Percentiles rank a stretch among this genome's conserved stretches.
phyloP scores from a whole-genome alignment of 1,140 invertebrate genomes.

The Popillia japonica region DNA sequence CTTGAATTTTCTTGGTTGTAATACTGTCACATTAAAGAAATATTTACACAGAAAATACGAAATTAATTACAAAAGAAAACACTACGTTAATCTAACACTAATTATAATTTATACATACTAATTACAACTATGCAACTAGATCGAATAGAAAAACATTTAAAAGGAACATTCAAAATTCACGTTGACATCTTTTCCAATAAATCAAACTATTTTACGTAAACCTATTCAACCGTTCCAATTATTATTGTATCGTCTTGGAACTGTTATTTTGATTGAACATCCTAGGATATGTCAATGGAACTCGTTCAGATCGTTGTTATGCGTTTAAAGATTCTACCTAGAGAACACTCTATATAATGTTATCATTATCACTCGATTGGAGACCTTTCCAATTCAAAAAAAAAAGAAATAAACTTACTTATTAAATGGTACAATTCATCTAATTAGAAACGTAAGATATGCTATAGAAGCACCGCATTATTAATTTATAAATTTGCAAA shows the following conservation, averaged over 20 bases:
- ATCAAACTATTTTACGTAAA: not conserved
- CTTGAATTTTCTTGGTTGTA: not conserved
- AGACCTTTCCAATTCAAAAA: not conserved
- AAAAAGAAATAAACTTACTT: too few species aligned
- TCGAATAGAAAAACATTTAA: not conserved
- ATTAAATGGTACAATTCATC: not conserved
- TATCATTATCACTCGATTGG: conserved; percentile 1
- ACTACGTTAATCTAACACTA: too few species aligned
- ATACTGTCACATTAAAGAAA: not conserved
- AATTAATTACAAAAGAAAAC: not conserved
- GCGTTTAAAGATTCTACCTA: not conserved
- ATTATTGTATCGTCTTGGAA: not conserved
- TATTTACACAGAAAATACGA: not conserved
- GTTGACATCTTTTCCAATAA: not conserved
- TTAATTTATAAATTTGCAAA: too few species aligned
- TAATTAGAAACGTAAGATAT: not conserved
- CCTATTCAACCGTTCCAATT: too few species aligned
- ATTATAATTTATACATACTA: not conserved
- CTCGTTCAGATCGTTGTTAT: conserved; percentile 4
- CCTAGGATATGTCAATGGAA: conserved; percentile 12
- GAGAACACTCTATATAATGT: not conserved
- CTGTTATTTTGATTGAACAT: not conserved
- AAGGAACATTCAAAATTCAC: not conserved
- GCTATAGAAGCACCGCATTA: too few species aligned
- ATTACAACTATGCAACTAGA: not conserved